phyloP scores from a whole-genome alignment of 2,797 vertebrate genomes.

The Danio tinwini region DNA sequence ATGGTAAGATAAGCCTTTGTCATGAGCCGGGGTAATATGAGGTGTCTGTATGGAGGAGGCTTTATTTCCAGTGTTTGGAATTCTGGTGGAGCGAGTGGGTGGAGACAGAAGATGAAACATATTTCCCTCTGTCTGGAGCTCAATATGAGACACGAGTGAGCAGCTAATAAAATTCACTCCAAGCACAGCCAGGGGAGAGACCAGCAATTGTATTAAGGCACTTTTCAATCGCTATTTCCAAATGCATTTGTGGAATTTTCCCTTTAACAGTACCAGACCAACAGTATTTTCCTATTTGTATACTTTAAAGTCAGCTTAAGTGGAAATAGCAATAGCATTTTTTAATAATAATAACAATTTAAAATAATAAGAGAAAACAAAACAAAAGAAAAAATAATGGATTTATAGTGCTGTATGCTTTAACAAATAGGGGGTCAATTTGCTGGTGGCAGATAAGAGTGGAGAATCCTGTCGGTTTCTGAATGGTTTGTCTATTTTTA shows the following conservation, averaged over 20 bases:
- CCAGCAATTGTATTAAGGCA: conserved; percentile 33
- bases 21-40: conserved; percentile 15
- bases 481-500: background rate
- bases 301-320: background rate
- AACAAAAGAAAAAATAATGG: conserved; percentile 9
- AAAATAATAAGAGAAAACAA: background rate
- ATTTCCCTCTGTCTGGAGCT: conserved; percentile 50
- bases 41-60: conserved; percentile 19
- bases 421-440: conserved; percentile 11
- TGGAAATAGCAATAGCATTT: background rate
- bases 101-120: conserved; percentile 44
- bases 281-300: background rate
- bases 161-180: conserved; percentile 45
- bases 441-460: background rate
- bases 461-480: conserved; percentile 12
- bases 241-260: conserved; percentile 22
- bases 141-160: conserved; percentile 41
- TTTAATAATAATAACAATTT: too few relatives aligned
- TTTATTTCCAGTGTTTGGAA: conserved; percentile 49
- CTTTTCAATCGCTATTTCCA: conserved; percentile 30
- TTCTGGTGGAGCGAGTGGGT: conserved; percentile 45
- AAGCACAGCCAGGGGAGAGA: conserved; percentile 22
- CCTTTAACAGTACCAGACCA: conserved; percentile 23
- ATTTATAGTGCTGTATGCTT: conserved; percentile 5
- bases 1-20: conserved; percentile 20